Base-by-base conservation (phyloP, 2,113 vertebrate species). In the Hymenochirus boettgeri region DNA sequence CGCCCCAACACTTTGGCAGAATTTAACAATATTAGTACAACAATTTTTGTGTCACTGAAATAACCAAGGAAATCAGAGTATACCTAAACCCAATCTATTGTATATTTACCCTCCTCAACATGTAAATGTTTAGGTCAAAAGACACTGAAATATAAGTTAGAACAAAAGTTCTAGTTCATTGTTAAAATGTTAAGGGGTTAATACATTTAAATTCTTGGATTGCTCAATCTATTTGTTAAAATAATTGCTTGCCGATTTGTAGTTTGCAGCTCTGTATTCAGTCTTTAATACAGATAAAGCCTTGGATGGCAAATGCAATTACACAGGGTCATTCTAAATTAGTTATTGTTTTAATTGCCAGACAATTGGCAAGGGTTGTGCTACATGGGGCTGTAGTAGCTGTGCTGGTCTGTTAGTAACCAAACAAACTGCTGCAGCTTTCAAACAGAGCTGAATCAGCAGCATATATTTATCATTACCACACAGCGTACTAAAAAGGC, bases 241-340 rank as follows among this genome's bases (percentile, higher is more conserved):
- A 53, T 67, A 48, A 60, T 46, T 45, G 19, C 27, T 59, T 67
- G 46, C 56, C 53, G 18, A 67, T 60, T 67, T 60, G 52, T 18
- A 18, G 64, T 52, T 35, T 67, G 51, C 26, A 60, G 56, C 51
- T 50, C 46, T 12, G 24, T 31, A 53, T 67, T 42, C 23, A 50
- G 27, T 59, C 56, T 60, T 60, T 67, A 53, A 67, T 23, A 60
- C 21, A 60, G 37, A 53, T 42, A 46, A 13, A 66, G 64, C 13
- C 23, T 56, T 65, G 26, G 53, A 29, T 57, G 33, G 46, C 51
- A 33, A 53, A 52, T n/a, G 29, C 56, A 58, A 67, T 52, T 58
- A 51, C 25, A 57, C 26, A 21, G 19, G 64, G 64, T 58, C 64
- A 50, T n/a, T 25, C 58, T 58, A 58, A 59, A 67, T 52, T 42